These are phyloP conservation scores for Verasper variegatus DNA, from an alignment of 2,113 vertebrate species.

Conservation along the genomic window DNA sequence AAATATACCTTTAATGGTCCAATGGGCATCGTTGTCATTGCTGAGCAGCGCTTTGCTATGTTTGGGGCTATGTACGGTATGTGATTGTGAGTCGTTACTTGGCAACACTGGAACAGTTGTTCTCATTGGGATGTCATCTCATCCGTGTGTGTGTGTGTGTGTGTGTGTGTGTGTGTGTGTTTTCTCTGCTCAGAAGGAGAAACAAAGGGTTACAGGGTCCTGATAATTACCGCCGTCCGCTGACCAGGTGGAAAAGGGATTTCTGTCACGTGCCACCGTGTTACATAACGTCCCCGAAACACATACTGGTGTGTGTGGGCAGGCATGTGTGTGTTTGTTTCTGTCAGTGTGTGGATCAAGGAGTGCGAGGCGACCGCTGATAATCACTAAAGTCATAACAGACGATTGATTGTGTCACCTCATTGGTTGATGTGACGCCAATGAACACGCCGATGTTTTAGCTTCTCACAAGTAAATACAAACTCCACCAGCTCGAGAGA, in stretches of 20 bases:
- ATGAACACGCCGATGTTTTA: conserved; percentile 1
- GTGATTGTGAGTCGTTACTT: conserved; percentile 62
- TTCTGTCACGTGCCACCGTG: conserved; percentile 64
- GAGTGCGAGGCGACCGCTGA: conserved; percentile 3
- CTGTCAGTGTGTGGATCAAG: conserved; percentile 10
- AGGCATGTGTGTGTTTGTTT: conserved; percentile 22
- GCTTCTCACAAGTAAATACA: conserved; percentile 1
- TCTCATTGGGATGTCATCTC: conserved; percentile 43
- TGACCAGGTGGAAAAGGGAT: conserved; percentile 72
- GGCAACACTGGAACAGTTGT: conserved; percentile 69
- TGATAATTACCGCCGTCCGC: conserved; percentile 52
- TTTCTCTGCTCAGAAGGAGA: conserved; percentile 50
- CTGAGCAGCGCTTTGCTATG: conserved; percentile 60
- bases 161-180: neutral
- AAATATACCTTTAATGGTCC: conserved; percentile 54
- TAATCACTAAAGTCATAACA: conserved; percentile 54
- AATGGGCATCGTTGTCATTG: conserved; percentile 55
- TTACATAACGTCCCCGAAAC: conserved; percentile 65
- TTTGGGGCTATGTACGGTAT: conserved; percentile 54
- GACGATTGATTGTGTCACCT: conserved; percentile 3
- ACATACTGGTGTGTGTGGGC: neutral
- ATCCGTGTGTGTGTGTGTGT: conserved; percentile 9
- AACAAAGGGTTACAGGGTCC: conserved; percentile 48
- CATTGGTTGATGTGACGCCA: conserved; percentile 34
- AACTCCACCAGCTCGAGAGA: conserved; percentile 28